These are phyloP conservation scores for Sycophaga agraensis DNA, from an alignment of 1,140 invertebrate genomes.

Conservation along the genomic window DNA sequence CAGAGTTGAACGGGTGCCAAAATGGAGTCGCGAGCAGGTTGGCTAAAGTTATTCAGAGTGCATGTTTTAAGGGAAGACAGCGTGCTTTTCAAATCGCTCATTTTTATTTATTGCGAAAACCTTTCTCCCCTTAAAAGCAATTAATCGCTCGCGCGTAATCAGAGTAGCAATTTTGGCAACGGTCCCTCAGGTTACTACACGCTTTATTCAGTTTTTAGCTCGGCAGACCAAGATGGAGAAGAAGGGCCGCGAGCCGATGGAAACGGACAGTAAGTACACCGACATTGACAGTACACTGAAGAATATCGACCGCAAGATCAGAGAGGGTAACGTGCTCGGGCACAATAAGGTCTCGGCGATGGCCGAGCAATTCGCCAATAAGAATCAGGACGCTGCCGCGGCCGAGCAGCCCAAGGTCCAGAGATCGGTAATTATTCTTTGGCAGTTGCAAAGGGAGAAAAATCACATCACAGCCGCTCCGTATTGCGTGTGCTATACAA, in stretches of 20 bases:
- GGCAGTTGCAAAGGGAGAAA: conserved; percentile 26
- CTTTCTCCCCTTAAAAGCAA: neutral
- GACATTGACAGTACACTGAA: conserved; percentile 82
- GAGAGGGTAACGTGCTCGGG: conserved; percentile 74
- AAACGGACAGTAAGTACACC: conserved; percentile 64
- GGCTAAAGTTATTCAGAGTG: conserved; percentile 38
- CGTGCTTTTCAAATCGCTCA: too few relatives aligned
- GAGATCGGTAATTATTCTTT: conserved; percentile 64
- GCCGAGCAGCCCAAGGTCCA: conserved; percentile 60
- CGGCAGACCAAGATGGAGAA: conserved; percentile 77
- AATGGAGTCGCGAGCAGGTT: conserved; percentile 83
- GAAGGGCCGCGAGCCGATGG: conserved; percentile 61
- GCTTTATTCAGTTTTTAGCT: conserved; percentile 69
- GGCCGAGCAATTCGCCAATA: conserved; percentile 74
- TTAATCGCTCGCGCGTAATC: neutral
- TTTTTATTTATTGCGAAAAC: neutral
- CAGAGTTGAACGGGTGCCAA: conserved; percentile 79
- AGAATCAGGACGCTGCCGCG: conserved; percentile 54
- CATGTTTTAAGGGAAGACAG: conserved; percentile 34
- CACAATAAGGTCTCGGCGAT: conserved; percentile 86
- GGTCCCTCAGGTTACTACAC: conserved; percentile 44
- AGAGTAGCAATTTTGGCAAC: neutral
- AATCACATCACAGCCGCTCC: conserved; percentile 27
- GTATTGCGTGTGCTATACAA: conserved; percentile 25
- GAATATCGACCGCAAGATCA: conserved; percentile 76